A percentile compares a stretch with the other conserved stretches of the same genome.
These are phyloP conservation scores for Peromyscus maniculatus DNA, from an alignment of 2,113 vertebrate species.

Conservation along the genomic window DNA sequence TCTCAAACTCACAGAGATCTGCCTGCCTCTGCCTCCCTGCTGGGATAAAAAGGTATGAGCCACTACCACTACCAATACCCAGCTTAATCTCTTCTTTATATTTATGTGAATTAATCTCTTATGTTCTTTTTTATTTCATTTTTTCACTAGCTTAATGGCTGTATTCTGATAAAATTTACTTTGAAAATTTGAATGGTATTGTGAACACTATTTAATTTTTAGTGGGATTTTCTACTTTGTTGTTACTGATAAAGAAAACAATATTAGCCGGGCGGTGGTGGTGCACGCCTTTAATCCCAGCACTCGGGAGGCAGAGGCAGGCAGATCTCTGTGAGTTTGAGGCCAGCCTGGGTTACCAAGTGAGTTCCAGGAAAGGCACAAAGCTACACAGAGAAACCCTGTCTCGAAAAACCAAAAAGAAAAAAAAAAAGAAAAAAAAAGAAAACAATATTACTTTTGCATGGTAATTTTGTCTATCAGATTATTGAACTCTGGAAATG, in stretches of 20 bases:
- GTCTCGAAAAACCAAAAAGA: too few relatives aligned
- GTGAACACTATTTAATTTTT: conserved; percentile 9
- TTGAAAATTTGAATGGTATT: neutral
- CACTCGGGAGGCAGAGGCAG: too few relatives aligned
- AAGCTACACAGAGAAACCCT: too few relatives aligned
- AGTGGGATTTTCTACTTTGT: conserved; percentile 24
- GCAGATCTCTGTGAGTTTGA: too few relatives aligned
- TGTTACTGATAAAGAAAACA: neutral
- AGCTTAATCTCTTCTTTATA: neutral
- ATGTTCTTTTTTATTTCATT: conserved; percentile 23
- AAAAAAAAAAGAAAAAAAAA: too few relatives aligned
- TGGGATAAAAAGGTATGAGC: neutral
- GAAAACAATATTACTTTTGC: neutral
- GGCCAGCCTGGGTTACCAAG: too few relatives aligned
- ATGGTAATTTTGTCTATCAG: neutral
- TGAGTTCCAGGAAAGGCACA: too few relatives aligned
- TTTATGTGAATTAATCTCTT: neutral
- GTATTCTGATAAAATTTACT: conserved; percentile 7
- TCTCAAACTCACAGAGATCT: neutral
- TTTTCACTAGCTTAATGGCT: neutral
- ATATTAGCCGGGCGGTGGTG: neutral
- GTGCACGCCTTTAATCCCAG: too few relatives aligned
- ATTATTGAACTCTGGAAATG: neutral
- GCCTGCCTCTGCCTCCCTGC: neutral
- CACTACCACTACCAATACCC: neutral